Base-by-base conservation (phyloP, 2,888 invertebrate species). In the Candidula unifasciata region DNA sequence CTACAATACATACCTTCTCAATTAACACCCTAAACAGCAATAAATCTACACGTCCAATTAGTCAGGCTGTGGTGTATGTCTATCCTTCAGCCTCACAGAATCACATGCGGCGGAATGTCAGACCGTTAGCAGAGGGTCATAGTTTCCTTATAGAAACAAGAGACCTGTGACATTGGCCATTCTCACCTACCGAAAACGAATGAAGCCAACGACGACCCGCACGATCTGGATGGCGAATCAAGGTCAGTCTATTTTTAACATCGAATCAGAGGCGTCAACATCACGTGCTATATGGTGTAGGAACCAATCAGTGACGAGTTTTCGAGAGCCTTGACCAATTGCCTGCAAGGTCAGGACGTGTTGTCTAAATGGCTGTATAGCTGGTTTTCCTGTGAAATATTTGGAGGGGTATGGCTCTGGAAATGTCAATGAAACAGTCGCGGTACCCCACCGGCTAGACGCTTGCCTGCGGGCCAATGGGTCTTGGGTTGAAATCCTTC, bases 331-430 rank as follows among this genome's bases (percentile, higher is more conserved):
- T 24, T 24, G 66, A 24, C 81, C 84, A 81, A 81, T 81, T 44
- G 80, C 10, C n/a, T 74, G 68, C 84, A 84, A 84, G 84, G 84
- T 80, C 81, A 78, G 54, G 35, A 76, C 84, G 76, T 84, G 84
- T 64, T 66, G 54, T 60, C 80, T 33, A 57, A 79, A 27, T 71
- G 54, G 33, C n/a, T 27, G 57, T 81, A 54, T 37, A 54, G 73
- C 27, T 33, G 18, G 10, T 24, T n/a, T 60, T 66, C 24, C 37
- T 64, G 57, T n/a, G 3, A 37, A 57, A 69, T 2, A 66, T 27
- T n/a, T 68, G n/a, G 27, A 27, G 27, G 8, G n/a, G 27, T 66
- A 6, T 8, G 24, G 0, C 1, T 2, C 66, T 66, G 27, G 66
- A 66, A 66, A 66, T 27, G 27, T 27, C 66, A n/a, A 60, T 60